Base-by-base conservation (phyloP, 37 sponge, comb jelly and placozoan genomes). In the Axinella damicornis region DNA sequence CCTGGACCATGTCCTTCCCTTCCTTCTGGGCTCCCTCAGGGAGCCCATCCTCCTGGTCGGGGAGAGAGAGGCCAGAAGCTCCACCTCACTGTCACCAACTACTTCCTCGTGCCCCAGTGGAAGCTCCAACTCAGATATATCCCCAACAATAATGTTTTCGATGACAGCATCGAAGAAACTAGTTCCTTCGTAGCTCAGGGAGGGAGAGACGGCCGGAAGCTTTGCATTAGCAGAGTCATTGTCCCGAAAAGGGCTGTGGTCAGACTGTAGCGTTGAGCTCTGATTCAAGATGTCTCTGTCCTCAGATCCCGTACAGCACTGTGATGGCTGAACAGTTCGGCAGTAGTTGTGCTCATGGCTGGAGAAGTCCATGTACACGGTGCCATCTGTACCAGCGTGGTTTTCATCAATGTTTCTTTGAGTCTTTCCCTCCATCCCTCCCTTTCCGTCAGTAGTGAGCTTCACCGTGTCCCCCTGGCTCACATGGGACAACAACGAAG, bases 321-420 rank as follows among this genome's bases (percentile, higher is more conserved):
- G 6, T 46, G 6, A 9, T 46, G 46, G 46, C 9, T 4, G 19
- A 27, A 30, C 67, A 1, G 40, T 36, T 39, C 30, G 55, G 59
- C 79, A 71, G 80, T 90, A 90, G 66, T 57, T 90, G 79, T 90
- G 90, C 28, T 90, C 90, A 30, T 69, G 79, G 39, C 80, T 70
- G 62, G 58, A 64, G 56, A 55, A 73, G 63, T 90, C 90, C 0
- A 65, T 30, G 76, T 58, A 36, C 12, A 81, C 70, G 0, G 11
- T 20, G 2, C 56, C 57, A 28, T 0, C 20, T 15, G 30, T 5
- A 11, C 58, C 6, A 6, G 36, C 17, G 1, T 16, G 14, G 15
- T 69, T 19, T 41, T 52, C 35, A 17, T 30, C 46, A 31, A 22
- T 24, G 19, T 34, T 21, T 36, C 2, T 56, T 12, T 67, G 41